These are phyloP conservation scores for Stenotaenia linearis DNA, from an alignment of 2,888 invertebrate genomes.

Conservation along the genomic window DNA sequence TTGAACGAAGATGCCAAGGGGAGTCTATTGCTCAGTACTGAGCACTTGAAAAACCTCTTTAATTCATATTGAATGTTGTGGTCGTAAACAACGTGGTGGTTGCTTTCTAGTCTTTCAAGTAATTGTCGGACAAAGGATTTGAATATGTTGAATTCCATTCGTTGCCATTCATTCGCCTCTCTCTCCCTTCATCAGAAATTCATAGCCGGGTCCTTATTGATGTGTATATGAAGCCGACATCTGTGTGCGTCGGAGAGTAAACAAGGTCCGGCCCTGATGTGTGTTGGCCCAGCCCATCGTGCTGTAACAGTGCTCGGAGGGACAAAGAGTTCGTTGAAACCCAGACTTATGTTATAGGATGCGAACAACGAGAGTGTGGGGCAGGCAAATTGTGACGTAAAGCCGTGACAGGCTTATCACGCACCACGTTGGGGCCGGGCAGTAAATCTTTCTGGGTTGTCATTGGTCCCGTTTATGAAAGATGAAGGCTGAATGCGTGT, in stretches of 20 bases:
- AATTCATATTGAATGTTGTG: slow-evolving; percentile 2
- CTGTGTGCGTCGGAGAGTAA: not conserved
- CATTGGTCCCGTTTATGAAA: slow-evolving; percentile 33
- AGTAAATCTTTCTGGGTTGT: slow-evolving; percentile 28
- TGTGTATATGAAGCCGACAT: slow-evolving; percentile 16
- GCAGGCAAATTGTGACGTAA: slow-evolving; percentile 34
- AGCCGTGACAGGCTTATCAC: slow-evolving; percentile 33
- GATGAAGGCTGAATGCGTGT: slow-evolving; percentile 27
- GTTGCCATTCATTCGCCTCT: not conserved
- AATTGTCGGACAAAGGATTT: not conserved
- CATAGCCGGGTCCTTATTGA: not conserved
- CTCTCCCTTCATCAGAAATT: slow-evolving; percentile 8
- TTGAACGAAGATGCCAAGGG: slow-evolving; percentile 20
- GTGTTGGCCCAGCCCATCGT: slow-evolving; percentile 19
- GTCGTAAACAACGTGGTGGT: slow-evolving; percentile 7
- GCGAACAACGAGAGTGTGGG: slow-evolving; percentile 23
- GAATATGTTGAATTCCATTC: not conserved
- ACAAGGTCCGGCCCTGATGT: slow-evolving; percentile 19
- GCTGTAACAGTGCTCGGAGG: not conserved
- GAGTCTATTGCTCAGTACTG: not conserved
- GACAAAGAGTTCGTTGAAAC: slow-evolving; percentile 27
- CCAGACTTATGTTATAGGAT: not conserved
- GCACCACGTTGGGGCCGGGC: slow-evolving; percentile 28
- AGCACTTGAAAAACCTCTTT: slow-evolving; percentile 4
- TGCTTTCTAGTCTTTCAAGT: slow-evolving; percentile 15